A percentile compares a stretch with the other conserved stretches of the same genome.
These are phyloP conservation scores for Phalera bucephala DNA, from an alignment of 2,888 invertebrate genomes.

Conservation along the genomic window DNA sequence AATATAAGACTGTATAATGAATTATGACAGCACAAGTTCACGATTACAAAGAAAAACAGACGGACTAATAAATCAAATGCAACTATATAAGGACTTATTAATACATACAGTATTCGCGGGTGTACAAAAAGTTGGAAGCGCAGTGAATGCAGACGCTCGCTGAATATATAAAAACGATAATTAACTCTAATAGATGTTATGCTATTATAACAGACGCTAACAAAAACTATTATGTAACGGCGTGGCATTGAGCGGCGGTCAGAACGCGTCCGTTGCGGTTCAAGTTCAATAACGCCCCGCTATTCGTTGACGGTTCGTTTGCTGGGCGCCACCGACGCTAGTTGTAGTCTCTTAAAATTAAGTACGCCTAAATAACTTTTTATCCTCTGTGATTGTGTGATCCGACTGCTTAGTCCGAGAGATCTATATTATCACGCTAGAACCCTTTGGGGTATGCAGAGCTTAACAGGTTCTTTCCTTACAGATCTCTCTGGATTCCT, in stretches of 20 bases:
- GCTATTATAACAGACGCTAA: slow-evolving; percentile 12
- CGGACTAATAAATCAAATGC: background rate
- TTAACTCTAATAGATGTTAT: slow-evolving; percentile 6
- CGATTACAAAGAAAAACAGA: background rate
- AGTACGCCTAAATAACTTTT: too few species aligned
- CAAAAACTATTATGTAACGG: slow-evolving; percentile 20
- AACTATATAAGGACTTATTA: background rate
- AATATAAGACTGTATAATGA: too few species aligned
- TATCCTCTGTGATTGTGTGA: too few species aligned
- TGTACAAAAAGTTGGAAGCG: background rate
- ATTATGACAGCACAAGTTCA: too few species aligned
- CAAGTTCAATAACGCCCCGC: slow-evolving; percentile 35
- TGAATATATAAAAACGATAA: background rate
- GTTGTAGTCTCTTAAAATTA: background rate
- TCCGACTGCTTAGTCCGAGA: too few species aligned
- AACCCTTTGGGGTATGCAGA: too few species aligned
- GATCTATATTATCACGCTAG: too few species aligned
- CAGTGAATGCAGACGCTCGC: background rate
- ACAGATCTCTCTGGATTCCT: too few species aligned
- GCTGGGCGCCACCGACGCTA: background rate
- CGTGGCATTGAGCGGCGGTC: slow-evolving; percentile 26
- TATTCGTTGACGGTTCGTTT: slow-evolving; percentile 5
- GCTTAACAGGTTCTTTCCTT: too few species aligned
- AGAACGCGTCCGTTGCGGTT: slow-evolving; percentile 14
- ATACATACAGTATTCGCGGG: background rate